Conservation (phyloP, 2,888 invertebrate genomes). For the Phragmatobia fuliginosa region DNA sequence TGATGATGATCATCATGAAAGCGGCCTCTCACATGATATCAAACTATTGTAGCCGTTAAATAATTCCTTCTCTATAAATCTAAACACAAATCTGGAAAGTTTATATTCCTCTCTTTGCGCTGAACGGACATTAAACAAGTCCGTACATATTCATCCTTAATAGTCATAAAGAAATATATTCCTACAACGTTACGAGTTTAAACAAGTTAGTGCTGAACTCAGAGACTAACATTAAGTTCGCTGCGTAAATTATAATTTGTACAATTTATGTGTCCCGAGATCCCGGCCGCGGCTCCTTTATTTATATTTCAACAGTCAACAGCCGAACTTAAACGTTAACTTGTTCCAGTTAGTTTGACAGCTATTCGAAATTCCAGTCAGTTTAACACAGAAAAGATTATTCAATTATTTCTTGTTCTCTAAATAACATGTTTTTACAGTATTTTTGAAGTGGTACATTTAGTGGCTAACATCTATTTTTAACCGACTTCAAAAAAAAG, state of each 20-base stretch:
- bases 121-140: too few species aligned
- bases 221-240: conserved; percentile 13
- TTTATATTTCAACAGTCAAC: conserved; percentile 12
- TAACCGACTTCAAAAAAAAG: too few species aligned
- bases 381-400: not conserved
- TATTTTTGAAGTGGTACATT: not conserved
- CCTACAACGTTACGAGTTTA: not conserved
- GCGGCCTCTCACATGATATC: too few species aligned
- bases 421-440: not conserved
- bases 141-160: not conserved
- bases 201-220: not conserved
- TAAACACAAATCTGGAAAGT: not conserved
- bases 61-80: not conserved
- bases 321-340: conserved; percentile 3
- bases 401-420: not conserved
- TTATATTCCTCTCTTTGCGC: not conserved
- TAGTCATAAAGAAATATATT: not conserved
- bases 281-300: conserved; percentile 4
- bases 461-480: too few species aligned
- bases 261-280: conserved; percentile 22
- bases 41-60: too few species aligned
- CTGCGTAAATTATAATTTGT: conserved; percentile 20
- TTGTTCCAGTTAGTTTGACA: conserved; percentile 5
- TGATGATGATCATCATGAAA: too few species aligned
- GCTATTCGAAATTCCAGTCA: not conserved